Percentiles rank a stretch among this genome's conserved stretches.
phyloP scores from a whole-genome alignment of 2,888 invertebrate genomes.

The Drosophila quinaria region DNA sequence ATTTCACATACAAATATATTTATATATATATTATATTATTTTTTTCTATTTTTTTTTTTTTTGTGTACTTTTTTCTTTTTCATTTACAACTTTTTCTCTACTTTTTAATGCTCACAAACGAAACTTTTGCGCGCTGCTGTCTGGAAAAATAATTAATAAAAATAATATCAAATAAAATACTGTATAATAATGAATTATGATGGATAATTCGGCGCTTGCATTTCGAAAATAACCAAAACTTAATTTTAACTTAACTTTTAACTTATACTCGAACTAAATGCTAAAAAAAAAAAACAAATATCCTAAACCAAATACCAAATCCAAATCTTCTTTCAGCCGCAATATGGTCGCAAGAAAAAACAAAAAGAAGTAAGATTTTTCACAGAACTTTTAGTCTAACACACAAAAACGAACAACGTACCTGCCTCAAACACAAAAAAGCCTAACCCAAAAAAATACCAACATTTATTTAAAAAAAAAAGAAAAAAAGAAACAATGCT shows the following conservation, averaged over 20 bases:
- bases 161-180: slow-evolving; percentile 13
- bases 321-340: slow-evolving; percentile 86
- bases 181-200: slow-evolving; percentile 38
- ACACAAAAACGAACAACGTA: slow-evolving; percentile 49
- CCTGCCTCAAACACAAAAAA: slow-evolving; percentile 25
- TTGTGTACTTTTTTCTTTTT: slow-evolving; percentile 77
- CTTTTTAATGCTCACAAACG: slow-evolving; percentile 71
- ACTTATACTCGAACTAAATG: slow-evolving; percentile 50
- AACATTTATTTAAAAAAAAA: slow-evolving; percentile 20
- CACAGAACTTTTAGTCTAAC: slow-evolving; percentile 70
- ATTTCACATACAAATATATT: slow-evolving; percentile 72
- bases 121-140: slow-evolving; percentile 76
- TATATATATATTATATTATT: slow-evolving; percentile 42
- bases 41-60: slow-evolving; percentile 71
- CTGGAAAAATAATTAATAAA: slow-evolving; percentile 66
- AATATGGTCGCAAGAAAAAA: slow-evolving; percentile 98
- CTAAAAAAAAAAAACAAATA: slow-evolving; percentile 31
- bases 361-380: slow-evolving; percentile 98
- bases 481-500: slow-evolving; percentile 43
- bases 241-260: slow-evolving; percentile 45
- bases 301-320: slow-evolving; percentile 72
- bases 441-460: slow-evolving; percentile 22
- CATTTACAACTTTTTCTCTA: slow-evolving; percentile 74
- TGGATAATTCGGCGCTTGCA: slow-evolving; percentile 66
- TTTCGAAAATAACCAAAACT: slow-evolving; percentile 43